Conservation (phyloP, 2,888 invertebrate genomes). For the Aspidiotus rigidus region DNA sequence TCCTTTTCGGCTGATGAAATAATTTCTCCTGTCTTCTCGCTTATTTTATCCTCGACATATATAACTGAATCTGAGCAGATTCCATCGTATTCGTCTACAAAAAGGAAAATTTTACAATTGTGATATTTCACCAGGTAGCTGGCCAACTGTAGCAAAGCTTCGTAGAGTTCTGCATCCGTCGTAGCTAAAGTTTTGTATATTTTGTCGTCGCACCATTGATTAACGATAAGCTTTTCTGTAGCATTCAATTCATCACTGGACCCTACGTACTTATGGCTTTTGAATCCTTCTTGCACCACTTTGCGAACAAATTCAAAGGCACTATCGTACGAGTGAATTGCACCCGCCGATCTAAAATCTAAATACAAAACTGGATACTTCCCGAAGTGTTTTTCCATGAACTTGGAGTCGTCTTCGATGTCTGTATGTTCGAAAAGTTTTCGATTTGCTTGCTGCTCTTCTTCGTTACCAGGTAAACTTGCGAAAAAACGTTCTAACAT, state of each 20-base stretch:
- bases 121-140: not conserved
- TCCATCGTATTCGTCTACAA: constrained; percentile 5
- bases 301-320: constrained; percentile 2
- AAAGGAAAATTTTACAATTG: not conserved
- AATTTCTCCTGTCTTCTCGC: too few relatives aligned
- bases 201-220: not conserved
- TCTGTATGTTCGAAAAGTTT: constrained; percentile 10
- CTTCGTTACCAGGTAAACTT: not conserved
- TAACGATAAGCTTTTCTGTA: not conserved
- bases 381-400: not conserved
- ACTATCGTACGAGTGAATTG: not conserved
- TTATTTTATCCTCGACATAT: not conserved
- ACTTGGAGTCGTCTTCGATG: not conserved
- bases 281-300: constrained; percentile 1
- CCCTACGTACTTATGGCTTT: not conserved
- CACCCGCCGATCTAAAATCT: not conserved
- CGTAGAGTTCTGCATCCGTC: not conserved
- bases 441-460: not conserved
- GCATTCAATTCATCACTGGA: not conserved
- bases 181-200: not conserved
- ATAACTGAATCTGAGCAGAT: not conserved
- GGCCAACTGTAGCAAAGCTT: not conserved
- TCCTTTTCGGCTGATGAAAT: not conserved
- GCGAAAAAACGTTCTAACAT: constrained; percentile 13
- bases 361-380: constrained; percentile 1